Evolutionary conservation across 1,140 invertebrate genomes (phyloP), one percentile per base, ranked within the genome.

Genomic region (Eurosta solidaginis): DNA sequence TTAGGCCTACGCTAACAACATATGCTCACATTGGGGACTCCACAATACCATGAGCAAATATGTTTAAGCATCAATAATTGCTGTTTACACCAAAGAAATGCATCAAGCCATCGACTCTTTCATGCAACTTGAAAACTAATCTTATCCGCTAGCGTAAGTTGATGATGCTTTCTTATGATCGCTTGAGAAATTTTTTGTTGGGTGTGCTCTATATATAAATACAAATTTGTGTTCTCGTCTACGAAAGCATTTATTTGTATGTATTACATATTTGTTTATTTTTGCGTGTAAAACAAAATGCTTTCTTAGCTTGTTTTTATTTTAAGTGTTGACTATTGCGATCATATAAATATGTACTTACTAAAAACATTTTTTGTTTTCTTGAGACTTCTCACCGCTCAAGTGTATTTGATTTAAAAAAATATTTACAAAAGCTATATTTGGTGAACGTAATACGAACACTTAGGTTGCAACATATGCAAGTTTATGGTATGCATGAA

Each of bases 341-440:
- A 68, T 68, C 59, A 27, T 68, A n/a, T 40, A n/a, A 68, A 68
- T 17, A 40, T 40, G 29, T 68, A n/a, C n/a, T n/a, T n/a, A n/a
- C n/a, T n/a, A n/a, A n/a, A n/a, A n/a, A n/a, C n/a, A n/a, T n/a
- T n/a, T n/a, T n/a, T 42, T 17, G 29, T 40, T 68, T 29, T 6
- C 59, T 42, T 68, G 36, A 68, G 40, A 33, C 27, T 40, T 9
- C 59, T 40, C 33, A 20, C 59, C 36, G 50, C 50, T 9, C 22
- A 54, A 54, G 33, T 68, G 27, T 40, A 20, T 40, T 40, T 42
- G 40, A 68, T 68, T 40, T 20, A 5, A 33, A 1, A 40, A 42
- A 68, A 68, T 68, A 40, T 68, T 68, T 68, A n/a, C 33, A n/a
- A 68, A 20, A 68, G 17, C 59, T 40, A 40, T 68, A 68, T 68